phyloP scores from a whole-genome alignment of 2,797 vertebrate genomes.

The Strix occidentalis region DNA sequence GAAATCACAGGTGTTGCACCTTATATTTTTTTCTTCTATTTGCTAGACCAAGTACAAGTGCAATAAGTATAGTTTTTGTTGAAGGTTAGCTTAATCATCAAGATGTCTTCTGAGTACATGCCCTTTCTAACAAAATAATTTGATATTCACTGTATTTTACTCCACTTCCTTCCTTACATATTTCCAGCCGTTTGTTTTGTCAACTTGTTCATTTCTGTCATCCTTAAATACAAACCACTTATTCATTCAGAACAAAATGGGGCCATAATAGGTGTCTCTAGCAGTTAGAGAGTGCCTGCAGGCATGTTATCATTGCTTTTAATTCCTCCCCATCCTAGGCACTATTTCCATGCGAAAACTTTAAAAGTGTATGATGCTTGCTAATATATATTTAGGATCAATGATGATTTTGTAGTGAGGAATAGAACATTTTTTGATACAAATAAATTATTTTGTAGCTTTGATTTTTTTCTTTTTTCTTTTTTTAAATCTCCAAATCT shows the following conservation, averaged over 20 bases:
- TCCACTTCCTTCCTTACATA: background rate
- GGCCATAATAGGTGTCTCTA: background rate
- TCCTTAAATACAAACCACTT: background rate
- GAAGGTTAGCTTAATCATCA: background rate
- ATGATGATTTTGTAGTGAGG: background rate
- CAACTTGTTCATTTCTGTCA: background rate
- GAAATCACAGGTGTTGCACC: background rate
- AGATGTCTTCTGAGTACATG: background rate
- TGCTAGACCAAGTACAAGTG: background rate
- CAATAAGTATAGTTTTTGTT: background rate
- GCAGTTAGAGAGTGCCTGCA: background rate
- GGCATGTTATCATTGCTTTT: background rate
- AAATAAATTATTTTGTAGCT: background rate
- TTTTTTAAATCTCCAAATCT: background rate
- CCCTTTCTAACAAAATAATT: background rate
- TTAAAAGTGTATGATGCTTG: background rate
- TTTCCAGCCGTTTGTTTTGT: background rate
- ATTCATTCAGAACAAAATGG: background rate
- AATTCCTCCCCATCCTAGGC: background rate
- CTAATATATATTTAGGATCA: background rate
- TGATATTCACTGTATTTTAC: background rate
- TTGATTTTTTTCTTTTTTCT: background rate
- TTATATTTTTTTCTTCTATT: fast-evolving
- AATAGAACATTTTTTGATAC: background rate
- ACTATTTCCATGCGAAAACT: background rate